Evolutionary conservation across 2,113 vertebrate species (phyloP).

Genomic region (Phylloscopus trochiloides): DNA sequence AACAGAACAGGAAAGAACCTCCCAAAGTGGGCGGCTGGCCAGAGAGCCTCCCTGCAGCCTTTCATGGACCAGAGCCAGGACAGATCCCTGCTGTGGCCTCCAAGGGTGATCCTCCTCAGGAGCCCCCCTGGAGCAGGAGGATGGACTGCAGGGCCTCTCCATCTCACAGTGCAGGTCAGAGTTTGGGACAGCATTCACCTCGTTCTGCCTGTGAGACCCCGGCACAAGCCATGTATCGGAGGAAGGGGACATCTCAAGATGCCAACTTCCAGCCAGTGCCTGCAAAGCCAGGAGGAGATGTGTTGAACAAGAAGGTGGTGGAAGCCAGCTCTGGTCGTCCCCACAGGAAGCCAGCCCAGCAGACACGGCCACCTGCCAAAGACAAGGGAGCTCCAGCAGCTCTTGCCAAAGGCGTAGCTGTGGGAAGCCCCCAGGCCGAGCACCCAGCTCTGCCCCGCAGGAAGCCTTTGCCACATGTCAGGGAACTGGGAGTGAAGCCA

Average conservation of each 20-base stretch:
- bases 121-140: background rate
- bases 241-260: background rate
- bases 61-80: background rate
- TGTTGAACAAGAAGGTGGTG: background rate
- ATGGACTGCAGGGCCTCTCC: background rate
- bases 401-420: background rate
- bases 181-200: background rate
- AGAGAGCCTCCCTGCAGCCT: background rate
- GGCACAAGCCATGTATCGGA: background rate
- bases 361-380: background rate
- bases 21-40: accelerated
- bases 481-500: slow-evolving; percentile 46
- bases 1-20: background rate
- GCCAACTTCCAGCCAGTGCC: background rate
- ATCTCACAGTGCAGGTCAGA: background rate
- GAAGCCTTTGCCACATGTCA: slow-evolving; percentile 66
- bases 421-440: background rate
- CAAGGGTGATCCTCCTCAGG: background rate
- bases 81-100: background rate
- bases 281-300: background rate
- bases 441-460: slow-evolving; percentile 46
- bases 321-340: background rate
- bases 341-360: background rate
- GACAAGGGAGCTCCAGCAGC: background rate
- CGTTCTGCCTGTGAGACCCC: background rate